Conservation (phyloP, 2,888 invertebrate genomes). For the Macrophya annulata region DNA sequence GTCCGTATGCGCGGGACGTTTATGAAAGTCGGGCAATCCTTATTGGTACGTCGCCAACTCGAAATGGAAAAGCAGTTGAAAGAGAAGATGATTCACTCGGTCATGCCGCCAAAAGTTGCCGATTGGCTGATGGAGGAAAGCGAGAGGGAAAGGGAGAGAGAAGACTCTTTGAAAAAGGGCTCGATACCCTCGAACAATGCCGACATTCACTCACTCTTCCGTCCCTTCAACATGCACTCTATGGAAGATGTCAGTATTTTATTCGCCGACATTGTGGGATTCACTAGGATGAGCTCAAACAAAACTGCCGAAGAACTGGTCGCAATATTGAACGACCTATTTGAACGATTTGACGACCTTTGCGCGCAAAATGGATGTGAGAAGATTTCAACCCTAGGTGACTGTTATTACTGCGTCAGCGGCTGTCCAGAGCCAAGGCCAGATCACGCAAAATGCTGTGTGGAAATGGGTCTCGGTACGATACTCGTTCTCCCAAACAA, state of each 20-base stretch:
- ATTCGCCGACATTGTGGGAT: constrained; percentile 98
- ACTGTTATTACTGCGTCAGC: constrained; percentile 97
- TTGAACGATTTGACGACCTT: constrained; percentile 96
- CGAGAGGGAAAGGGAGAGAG: constrained; percentile 83
- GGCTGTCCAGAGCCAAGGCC: constrained; percentile 96
- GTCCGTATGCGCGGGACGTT: constrained; percentile 97
- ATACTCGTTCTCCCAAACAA: constrained; percentile 58
- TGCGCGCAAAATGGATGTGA: constrained; percentile 95
- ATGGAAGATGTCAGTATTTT: constrained; percentile 98
- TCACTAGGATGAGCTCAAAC: constrained; percentile 98
- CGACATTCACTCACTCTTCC: constrained; percentile 91
- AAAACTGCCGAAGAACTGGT: constrained; percentile 98
- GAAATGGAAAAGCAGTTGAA: constrained; percentile 97
- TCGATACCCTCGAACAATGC: constrained; percentile 79
- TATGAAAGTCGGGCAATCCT: constrained; percentile 97
- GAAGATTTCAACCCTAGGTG: constrained; percentile 97
- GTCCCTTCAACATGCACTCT: constrained; percentile 98
- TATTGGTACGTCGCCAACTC: constrained; percentile 93
- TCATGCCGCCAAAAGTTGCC: constrained; percentile 97
- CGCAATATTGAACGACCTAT: constrained; percentile 96
- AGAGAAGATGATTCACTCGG: constrained; percentile 98
- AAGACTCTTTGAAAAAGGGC: constrained; percentile 80
- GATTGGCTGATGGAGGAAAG: constrained; percentile 91
- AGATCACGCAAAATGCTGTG: constrained; percentile 97
- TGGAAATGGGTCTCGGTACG: constrained; percentile 96